Percentiles rank a stretch among this genome's conserved stretches.
Conservation (phyloP, 2,113 vertebrate genomes). For the Actenoides lindsayi region DNA sequence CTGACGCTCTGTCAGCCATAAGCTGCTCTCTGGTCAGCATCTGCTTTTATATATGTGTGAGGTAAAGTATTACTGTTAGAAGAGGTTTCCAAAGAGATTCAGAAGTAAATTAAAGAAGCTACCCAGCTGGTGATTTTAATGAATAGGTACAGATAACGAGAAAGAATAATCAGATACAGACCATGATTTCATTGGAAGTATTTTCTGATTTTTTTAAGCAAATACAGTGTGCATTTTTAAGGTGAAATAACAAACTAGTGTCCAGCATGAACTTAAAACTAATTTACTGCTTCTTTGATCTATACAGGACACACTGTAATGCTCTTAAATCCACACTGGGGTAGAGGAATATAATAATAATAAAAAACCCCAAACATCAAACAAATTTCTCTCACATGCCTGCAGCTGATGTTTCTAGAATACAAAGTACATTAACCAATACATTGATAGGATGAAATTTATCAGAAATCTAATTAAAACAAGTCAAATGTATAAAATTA, state of each 20-base stretch:
- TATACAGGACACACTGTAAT: not conserved
- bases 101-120: conserved; percentile 42
- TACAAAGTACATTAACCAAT: conserved; percentile 3
- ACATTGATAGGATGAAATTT: not conserved
- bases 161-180: conserved; percentile 9
- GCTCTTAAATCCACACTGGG: not conserved
- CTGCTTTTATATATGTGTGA: conserved; percentile 11
- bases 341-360: not conserved
- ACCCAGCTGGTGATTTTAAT: conserved; percentile 40
- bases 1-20: conserved; percentile 46
- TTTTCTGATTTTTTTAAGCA: conserved; percentile 9
- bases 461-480: conserved; percentile 46
- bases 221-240: not conserved
- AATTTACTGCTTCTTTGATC: conserved; percentile 29
- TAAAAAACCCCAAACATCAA: not conserved
- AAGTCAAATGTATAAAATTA: conserved; percentile 28
- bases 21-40: conserved; percentile 34
- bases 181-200: not conserved
- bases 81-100: conserved; percentile 27
- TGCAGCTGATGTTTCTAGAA: not conserved
- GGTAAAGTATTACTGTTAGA: not conserved
- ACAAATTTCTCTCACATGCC: not conserved
- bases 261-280: conserved; percentile 5
- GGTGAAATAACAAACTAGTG: not conserved
- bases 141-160: conserved; percentile 33